A percentile compares a stretch with the other conserved stretches of the same genome.
Evolutionary conservation across 2,113 vertebrate species (phyloP).

Genomic region (Meriones unguiculatus): DNA sequence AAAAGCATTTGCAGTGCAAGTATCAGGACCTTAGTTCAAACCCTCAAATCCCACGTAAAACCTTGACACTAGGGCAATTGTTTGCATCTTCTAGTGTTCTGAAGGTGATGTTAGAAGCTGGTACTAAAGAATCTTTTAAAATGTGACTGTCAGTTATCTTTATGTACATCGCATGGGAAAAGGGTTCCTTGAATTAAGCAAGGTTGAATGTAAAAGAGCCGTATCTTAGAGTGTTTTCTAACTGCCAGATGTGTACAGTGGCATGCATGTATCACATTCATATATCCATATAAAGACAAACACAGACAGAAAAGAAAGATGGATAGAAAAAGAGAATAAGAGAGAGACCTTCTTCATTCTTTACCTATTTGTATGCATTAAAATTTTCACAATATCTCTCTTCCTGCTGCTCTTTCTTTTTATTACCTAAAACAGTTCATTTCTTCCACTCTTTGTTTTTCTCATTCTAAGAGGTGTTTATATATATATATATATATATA

Average conservation of each 20-base stretch:
- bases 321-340: background rate
- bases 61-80: background rate
- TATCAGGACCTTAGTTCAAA: background rate
- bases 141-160: background rate
- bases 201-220: background rate
- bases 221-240: background rate
- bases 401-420: too few species aligned
- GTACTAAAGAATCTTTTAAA: background rate
- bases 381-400: too few species aligned
- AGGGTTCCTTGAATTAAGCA: background rate
- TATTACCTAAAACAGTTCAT: too few species aligned
- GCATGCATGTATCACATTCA: background rate
- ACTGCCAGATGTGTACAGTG: background rate
- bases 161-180: background rate
- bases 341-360: background rate
- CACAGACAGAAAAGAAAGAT: background rate
- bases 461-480: background rate
- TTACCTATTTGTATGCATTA: background rate
- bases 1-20: background rate
- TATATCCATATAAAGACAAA: background rate
- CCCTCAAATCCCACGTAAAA: background rate
- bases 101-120: background rate
- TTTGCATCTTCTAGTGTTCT: background rate
- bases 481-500: too few species aligned
- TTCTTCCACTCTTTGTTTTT: too few species aligned